Evolutionary conservation across 1,140 invertebrate genomes (phyloP), one percentile per base, ranked within the genome.

Genomic region (Drosophila prosaltans): DNA sequence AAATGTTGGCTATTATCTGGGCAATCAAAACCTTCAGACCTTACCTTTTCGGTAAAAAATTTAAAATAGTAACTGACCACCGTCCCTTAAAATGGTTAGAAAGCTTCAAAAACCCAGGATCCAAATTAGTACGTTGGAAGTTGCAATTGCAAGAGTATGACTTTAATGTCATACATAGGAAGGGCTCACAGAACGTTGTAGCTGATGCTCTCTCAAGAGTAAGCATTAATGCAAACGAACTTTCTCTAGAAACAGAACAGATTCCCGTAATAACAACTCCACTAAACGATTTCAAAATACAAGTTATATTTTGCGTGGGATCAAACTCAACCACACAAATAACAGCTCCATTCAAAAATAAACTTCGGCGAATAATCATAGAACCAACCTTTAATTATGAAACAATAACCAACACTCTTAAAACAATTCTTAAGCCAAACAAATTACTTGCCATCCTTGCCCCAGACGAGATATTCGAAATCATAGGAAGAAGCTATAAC

Each of bases 21-120:
- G 9, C 11, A 1, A 21, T 60, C n/a, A 48, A 60, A 45, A 4
- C 39, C n/a, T 66, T 66, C 6, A 72, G 57, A 28, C 36, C 64
- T 0, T 72, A 66, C 24, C 43, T 72, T 7, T 66, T 55, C 10
- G 69, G 62, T 10, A 45, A 45, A 3, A 45, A 62, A 62, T 62
- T 30, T 28, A 62, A 6, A 2, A 8, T 30, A 11, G 28, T 45
- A 21, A 43, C 41, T 11, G 40, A 45, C 60, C 60, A 62, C 43
- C n/a, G 21, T 21, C 43, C 16, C 4, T 11, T 48, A 21, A 48
- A n/a, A 21, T 48, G 43, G 43, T 30, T 30, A 30, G 28, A 30
- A 30, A 30, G 28, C 28, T 30, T 30, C 28, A 30, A 30, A 30
- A 16, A 48, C 43, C n/a, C 43, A 48, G 43, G 43, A 6, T 21